Evolutionary conservation across 2,113 vertebrate genomes (phyloP), one percentile per base, ranked within the genome.

Genomic region (Percopsis transmontana): DNA sequence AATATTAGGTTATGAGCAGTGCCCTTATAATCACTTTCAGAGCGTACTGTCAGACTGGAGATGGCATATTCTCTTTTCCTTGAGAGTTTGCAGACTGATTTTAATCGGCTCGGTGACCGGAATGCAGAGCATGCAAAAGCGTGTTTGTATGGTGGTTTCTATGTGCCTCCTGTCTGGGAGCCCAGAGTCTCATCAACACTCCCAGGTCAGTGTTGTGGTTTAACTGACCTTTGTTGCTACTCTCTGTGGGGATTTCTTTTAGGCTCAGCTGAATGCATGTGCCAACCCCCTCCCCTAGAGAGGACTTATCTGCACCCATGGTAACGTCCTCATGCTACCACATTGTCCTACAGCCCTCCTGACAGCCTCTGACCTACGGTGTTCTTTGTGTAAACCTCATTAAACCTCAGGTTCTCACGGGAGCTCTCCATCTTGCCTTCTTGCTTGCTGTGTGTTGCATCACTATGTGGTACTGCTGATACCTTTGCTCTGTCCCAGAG

Each of bases 1-100:
- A 82, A 76, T 66, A 55, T 68, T 69, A 80, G 72, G 4, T 77
- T 82, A 80, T 76, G 68, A 79, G 70, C 73, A 56, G 68, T 64
- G 10, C 7, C 19, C 73, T 69, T 69, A 76, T 72, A 84, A 83
- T 81, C 69, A 82, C 19, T 73, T 61, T 75, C 44, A 20, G 20
- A 56, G 60, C 45, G 73, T 80, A 83, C 41, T 68, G 53, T 47
- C 19, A 51, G 38, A 21, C 62, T 72, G 59, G 48, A 70, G 53
- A 55, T 21, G 51, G 10, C 23, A 19, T 62, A 68, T 71, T 75
- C 33, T 72, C 45, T 61, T 33, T 61, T 65, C 48, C 23, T 38
- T 44, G 24, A 64, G 18, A 23, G n/a, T 20, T 72, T 62, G 45
- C 59, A 50, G 14, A 66, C 19, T 3, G 27, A 65, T 15, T 60